Base-by-base conservation (phyloP, 37 sponge, comb jelly and placozoan genomes). In the Corticium candelabrum region DNA sequence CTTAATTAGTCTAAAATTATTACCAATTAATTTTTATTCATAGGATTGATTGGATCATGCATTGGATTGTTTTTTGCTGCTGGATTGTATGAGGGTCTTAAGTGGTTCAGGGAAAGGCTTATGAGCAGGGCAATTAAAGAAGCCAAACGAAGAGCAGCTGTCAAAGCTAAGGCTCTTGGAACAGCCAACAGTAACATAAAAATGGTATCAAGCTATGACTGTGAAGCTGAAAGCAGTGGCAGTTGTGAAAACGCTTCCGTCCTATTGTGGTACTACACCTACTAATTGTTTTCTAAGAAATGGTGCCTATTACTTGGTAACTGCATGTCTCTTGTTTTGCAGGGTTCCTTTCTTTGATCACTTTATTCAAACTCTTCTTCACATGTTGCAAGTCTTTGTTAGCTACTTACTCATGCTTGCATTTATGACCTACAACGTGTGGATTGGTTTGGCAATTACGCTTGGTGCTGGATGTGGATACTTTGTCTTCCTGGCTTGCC, bases 11-110 rank as follows among this genome's bases (percentile, higher is more conserved):
- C n/a, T n/a, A n/a, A n/a, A n/a, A n/a, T n/a, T n/a, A n/a, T n/a
- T n/a, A n/a, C n/a, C n/a, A n/a, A n/a, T n/a, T n/a, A n/a, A n/a
- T n/a, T n/a, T n/a, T n/a, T n/a, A n/a, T n/a, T n/a, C n/a, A n/a
- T n/a, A n/a, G n/a, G n/a, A n/a, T n/a, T n/a, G n/a, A n/a, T 80
- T 74, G 74, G 2, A 33, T 34, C 73, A 3, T 75, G 38, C 29
- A 0, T 80, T 7, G 62, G 62, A 11, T 80, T 80, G 43, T 80
- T 73, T 37, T 1, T 74, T 32, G 34, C 68, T 33, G 80, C 80
- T 27, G 80, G 43, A n/a, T 36, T 80, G 40, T 80, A 69, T 37
- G 80, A 80, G 73, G 80, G 72, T 2, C 39, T 80, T 3, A 80
- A 80, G 72, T 80, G 68, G 37, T 80, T 80, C 37, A 37, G 80